These are phyloP conservation scores for Tinea semifulvella DNA, from an alignment of 2,888 invertebrate genomes.

Conservation along the genomic window DNA sequence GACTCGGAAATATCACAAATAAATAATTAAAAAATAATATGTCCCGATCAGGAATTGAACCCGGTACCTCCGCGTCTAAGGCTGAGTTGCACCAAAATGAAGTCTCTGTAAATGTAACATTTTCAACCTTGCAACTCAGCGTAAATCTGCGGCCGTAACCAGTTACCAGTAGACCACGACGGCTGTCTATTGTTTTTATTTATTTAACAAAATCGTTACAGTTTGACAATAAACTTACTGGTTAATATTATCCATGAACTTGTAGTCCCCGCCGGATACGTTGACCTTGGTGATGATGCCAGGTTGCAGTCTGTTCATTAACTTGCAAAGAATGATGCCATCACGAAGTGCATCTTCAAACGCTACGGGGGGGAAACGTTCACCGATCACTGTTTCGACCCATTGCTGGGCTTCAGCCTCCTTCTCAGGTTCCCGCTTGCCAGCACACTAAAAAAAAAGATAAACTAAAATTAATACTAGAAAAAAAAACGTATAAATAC, in stretches of 20 bases:
- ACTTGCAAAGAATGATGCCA: slow-evolving; percentile 85
- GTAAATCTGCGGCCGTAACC: no score
- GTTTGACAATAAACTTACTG: slow-evolving; percentile 69
- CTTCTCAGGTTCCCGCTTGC: slow-evolving; percentile 81
- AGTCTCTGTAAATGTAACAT: no score
- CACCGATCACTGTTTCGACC: slow-evolving; percentile 85
- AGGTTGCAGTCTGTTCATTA: slow-evolving; percentile 89
- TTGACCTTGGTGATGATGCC: slow-evolving; percentile 88
- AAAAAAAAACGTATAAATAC: no score
- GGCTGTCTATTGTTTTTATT: no score
- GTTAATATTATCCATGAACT: slow-evolving; percentile 95
- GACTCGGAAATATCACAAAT: no score
- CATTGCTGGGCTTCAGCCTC: slow-evolving; percentile 84
- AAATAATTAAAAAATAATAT: no score
- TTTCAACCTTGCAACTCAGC: no score
- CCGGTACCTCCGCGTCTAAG: no score
- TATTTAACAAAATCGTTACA: neutral
- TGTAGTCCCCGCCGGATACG: slow-evolving; percentile 88
- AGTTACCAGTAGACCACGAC: no score
- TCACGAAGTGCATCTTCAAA: slow-evolving; percentile 85
- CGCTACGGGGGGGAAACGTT: slow-evolving; percentile 75
- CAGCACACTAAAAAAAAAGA: slow-evolving; percentile 73
- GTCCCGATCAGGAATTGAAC: no score
- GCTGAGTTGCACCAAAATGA: no score
- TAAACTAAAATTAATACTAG: no score